phyloP scores from a whole-genome alignment of 1,140 invertebrate genomes.

The Drosophila sturtevanti region DNA sequence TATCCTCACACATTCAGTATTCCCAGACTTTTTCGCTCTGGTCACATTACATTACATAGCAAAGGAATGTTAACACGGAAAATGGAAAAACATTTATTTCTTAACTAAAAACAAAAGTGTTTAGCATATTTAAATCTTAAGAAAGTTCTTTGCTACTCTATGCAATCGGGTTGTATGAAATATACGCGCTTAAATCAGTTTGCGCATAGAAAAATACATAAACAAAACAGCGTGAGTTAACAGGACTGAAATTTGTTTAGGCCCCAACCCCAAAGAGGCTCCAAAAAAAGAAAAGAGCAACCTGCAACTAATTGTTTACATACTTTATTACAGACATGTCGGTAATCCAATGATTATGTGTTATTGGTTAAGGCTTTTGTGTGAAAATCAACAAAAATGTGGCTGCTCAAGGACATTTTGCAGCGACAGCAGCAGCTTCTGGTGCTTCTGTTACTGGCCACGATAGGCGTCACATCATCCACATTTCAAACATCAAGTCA shows the following conservation, averaged over 20 bases:
- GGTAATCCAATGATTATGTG: conserved; percentile 31
- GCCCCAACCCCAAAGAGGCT: neutral
- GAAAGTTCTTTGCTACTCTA: neutral
- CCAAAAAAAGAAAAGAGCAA: neutral
- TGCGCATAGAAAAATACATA: conserved; percentile 37
- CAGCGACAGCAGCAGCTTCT: conserved; percentile 17
- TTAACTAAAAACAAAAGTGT: conserved; percentile 15
- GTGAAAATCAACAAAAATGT: conserved; percentile 32
- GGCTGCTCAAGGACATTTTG: conserved; percentile 19
- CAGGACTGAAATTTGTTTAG: neutral
- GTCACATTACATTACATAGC: conserved; percentile 9
- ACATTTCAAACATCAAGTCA: conserved; percentile 42
- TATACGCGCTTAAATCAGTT: neutral
- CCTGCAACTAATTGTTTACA: neutral
- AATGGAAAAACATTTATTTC: conserved; percentile 31
- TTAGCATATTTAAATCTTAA: neutral
- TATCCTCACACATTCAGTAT: no score
- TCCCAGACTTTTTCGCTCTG: neutral
- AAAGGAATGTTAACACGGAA: conserved; percentile 26
- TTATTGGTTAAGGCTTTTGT: conserved; percentile 21
- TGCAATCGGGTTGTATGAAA: neutral
- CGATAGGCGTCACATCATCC: neutral
- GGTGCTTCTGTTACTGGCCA: conserved; percentile 30
- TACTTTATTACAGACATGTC: conserved; percentile 16
- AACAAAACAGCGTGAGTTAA: conserved; percentile 43